Percentiles rank a stretch among this genome's conserved stretches.
phyloP scores from a whole-genome alignment of 2,888 invertebrate species.

The Beris chalybata region DNA sequence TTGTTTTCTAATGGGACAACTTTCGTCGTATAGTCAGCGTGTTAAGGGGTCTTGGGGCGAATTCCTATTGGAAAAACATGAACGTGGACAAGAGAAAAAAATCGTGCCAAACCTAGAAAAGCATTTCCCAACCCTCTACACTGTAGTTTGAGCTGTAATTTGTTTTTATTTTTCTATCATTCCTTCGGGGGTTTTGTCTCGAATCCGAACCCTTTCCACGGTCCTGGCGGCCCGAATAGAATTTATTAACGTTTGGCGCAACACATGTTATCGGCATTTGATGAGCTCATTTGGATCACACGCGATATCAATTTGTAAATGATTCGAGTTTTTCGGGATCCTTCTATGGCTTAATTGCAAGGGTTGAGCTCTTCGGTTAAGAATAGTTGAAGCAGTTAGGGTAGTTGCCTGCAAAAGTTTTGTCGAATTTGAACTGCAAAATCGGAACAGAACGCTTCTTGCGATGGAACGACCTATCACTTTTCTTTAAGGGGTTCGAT shows the following conservation, averaged over 20 bases:
- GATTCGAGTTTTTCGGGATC: background rate
- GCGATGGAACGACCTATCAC: too few species aligned
- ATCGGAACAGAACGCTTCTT: too few species aligned
- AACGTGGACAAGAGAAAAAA: background rate
- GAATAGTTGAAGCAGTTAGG: too few species aligned
- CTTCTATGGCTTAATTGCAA: too few species aligned
- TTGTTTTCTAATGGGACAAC: constrained; percentile 26
- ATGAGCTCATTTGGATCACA: constrained; percentile 11
- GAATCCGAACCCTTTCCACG: background rate
- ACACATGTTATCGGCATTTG: constrained; percentile 28
- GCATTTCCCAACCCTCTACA: constrained; percentile 8
- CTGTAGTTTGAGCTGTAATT: background rate
- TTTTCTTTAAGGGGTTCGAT: too few species aligned
- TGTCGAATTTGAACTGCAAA: too few species aligned
- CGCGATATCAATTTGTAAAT: constrained; percentile 13
- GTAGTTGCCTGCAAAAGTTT: too few species aligned
- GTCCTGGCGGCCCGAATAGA: too few species aligned
- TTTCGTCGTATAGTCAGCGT: background rate
- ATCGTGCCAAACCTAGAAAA: background rate
- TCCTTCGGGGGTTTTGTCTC: background rate
- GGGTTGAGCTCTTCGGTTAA: too few species aligned
- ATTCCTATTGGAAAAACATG: constrained; percentile 6
- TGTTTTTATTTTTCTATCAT: background rate
- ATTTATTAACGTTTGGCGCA: constrained; percentile 21
- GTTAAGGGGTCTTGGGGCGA: constrained; percentile 3